Percentiles rank a stretch among this genome's conserved stretches.
Conservation (phyloP, 2,113 vertebrate genomes). For the Amphiprion ocellaris region DNA sequence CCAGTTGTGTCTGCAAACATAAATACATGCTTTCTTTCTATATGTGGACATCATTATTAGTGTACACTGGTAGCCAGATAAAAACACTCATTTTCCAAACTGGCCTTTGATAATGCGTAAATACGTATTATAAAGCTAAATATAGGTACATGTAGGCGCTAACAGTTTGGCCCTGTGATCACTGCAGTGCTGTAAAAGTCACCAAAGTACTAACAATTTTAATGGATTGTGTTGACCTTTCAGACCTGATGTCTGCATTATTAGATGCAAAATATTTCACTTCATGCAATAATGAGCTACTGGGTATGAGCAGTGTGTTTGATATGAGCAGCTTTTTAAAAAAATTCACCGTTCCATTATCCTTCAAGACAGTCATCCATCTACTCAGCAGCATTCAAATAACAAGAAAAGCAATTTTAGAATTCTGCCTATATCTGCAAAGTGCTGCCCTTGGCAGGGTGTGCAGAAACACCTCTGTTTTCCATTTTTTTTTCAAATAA, state of each 20-base stretch:
- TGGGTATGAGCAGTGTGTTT: constrained; percentile 5
- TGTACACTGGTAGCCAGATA: constrained; percentile 12
- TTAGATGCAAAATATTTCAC: constrained; percentile 26
- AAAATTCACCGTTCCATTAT: constrained; percentile 19
- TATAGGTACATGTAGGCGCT: background rate
- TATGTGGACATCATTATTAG: constrained; percentile 12
- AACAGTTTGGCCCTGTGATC: constrained; percentile 4
- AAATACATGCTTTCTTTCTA: constrained; percentile 17
- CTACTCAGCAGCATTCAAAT: constrained; percentile 25
- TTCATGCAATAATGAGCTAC: constrained; percentile 30
- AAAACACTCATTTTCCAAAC: constrained; percentile 20
- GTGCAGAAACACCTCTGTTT: background rate
- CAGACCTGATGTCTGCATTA: constrained; percentile 32
- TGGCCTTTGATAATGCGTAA: constrained; percentile 11
- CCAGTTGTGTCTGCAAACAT: constrained; percentile 10
- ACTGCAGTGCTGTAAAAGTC: background rate
- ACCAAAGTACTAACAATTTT: constrained; percentile 6
- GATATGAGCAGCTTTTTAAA: constrained; percentile 13
- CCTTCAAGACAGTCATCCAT: constrained; percentile 29
- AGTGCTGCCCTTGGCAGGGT: background rate
- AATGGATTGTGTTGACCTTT: constrained; percentile 28
- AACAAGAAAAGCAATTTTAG: constrained; percentile 34
- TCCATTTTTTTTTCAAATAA: background rate
- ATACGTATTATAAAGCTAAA: background rate
- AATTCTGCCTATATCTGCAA: constrained; percentile 9